Conservation (phyloP, 2,113 vertebrate genomes). For the Crotalus viridis region DNA sequence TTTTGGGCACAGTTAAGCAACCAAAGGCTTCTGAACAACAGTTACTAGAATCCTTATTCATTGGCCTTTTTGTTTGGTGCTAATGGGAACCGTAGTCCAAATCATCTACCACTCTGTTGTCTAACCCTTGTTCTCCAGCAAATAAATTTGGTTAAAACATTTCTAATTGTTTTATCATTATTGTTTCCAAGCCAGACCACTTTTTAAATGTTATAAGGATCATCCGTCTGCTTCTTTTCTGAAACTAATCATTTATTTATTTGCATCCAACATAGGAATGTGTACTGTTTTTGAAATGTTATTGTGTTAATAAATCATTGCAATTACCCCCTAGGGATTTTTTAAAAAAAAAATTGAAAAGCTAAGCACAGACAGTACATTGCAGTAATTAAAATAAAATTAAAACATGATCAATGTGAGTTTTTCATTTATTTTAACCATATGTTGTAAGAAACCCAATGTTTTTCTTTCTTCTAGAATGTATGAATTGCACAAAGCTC, state of each 20-base stretch:
- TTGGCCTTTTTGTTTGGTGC: background rate
- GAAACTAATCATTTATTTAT: background rate
- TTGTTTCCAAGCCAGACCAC: background rate
- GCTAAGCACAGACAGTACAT: background rate
- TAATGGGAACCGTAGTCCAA: background rate
- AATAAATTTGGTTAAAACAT: background rate
- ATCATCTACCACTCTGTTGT: background rate
- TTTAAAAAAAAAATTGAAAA: background rate
- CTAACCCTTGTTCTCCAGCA: background rate
- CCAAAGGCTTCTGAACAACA: background rate
- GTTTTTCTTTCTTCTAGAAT: conserved; percentile 75
- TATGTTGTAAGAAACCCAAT: background rate
- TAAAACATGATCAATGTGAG: background rate
- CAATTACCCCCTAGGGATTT: background rate
- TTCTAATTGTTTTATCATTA: background rate
- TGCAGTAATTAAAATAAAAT: background rate
- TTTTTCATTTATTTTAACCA: background rate
- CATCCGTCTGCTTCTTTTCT: background rate
- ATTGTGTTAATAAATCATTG: background rate
- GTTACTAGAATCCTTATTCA: background rate
- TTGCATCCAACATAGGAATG: background rate
- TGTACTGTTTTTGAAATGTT: background rate
- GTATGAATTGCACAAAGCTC: conserved; percentile 90
- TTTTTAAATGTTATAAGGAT: background rate
- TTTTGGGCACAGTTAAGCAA: background rate